A percentile compares a stretch with the other conserved stretches of the same genome.
phyloP scores from a whole-genome alignment of 2,797 vertebrate genomes.

The Chromobotia macracanthus region DNA sequence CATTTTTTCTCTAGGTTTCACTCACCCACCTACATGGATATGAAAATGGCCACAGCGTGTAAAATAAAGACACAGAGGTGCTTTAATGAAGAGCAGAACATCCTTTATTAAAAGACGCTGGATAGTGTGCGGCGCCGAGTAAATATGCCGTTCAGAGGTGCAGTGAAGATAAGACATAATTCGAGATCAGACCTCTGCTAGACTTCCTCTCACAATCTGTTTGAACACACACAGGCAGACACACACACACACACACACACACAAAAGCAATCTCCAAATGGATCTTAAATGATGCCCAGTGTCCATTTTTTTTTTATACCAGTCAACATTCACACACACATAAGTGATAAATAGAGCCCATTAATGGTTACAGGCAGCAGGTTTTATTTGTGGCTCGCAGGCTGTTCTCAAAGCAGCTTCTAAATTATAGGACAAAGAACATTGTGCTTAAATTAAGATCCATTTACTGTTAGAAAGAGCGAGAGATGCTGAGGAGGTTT shows the following conservation, averaged over 20 bases:
- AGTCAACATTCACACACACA: conserved; percentile 38
- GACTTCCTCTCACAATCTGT: background rate
- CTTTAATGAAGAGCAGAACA: conserved; percentile 10
- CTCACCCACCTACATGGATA: conserved; percentile 18
- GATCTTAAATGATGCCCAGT: conserved; percentile 52
- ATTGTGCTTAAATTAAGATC: conserved; percentile 73
- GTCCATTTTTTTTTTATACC: conserved; percentile 46
- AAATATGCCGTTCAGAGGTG: conserved; percentile 1
- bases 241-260: background rate
- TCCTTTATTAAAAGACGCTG: conserved; percentile 16
- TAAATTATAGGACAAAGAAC: conserved; percentile 78
- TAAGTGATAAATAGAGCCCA: conserved; percentile 57
- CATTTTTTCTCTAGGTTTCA: conserved; percentile 46
- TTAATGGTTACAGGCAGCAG: conserved; percentile 61
- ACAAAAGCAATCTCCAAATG: conserved; percentile 48
- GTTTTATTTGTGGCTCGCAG: conserved; percentile 64
- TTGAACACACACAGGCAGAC: background rate
- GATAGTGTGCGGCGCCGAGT: background rate
- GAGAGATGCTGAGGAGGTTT: conserved; percentile 34
- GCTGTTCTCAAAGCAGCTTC: conserved; percentile 64
- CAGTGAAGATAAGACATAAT: conserved; percentile 19
- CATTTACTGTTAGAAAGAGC: conserved; percentile 59
- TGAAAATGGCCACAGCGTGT: conserved; percentile 15
- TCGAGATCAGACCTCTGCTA: conserved; percentile 22
- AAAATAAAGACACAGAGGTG: conserved; percentile 15